Base-by-base conservation (phyloP, 2,797 vertebrate species). In the Lutjanus campechanus region DNA sequence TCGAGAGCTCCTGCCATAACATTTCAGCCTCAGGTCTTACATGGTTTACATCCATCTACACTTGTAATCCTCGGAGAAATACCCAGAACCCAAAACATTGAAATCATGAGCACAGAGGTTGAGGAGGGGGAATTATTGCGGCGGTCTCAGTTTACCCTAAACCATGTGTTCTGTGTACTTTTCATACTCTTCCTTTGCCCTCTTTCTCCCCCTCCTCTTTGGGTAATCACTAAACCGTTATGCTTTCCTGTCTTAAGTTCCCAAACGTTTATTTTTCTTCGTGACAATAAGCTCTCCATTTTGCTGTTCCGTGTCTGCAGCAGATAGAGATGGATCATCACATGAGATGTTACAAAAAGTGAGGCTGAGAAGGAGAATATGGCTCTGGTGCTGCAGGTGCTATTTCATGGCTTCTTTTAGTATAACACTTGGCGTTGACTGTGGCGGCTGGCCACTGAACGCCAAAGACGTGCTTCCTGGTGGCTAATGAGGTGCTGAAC, bases 401-500 rank as follows among this genome's bases (percentile, higher is more conserved):
- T 75, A 20, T 77, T 88, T 85, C 69, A 68, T 69, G 75, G 73
- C 55, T 75, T 84, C 65, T 51, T 80, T 84, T 58, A 70, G 69
- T 82, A 6, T 43, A 65, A 73, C 53, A 41, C 77, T 88, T 84
- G 83, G 78, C 65, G 46, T 73, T 60, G 68, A 76, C 69, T 22
- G 65, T 17, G 73, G 73, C 71, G 22, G 65, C 76, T 62, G 76
- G 86, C 85, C 70, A 50, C 87, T 68, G 77, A 81, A 56, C 67
- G 67, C 84, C 70, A 79, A 85, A 89, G 88, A 81, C 70, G 47
- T 88, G 85, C 87, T 78, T 85, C 88, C 86, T 83, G 88, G 81
- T 74, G 84, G 76, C 83, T 91, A 92, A 94, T 92, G 90, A 94
- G 89, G 90, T 90, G 87, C 87, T 89, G 89, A 92, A 88, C 90